A percentile compares a stretch with the other conserved stretches of the same genome.
Conservation (phyloP, 2,113 vertebrate species). For the Microtus oregoni region DNA sequence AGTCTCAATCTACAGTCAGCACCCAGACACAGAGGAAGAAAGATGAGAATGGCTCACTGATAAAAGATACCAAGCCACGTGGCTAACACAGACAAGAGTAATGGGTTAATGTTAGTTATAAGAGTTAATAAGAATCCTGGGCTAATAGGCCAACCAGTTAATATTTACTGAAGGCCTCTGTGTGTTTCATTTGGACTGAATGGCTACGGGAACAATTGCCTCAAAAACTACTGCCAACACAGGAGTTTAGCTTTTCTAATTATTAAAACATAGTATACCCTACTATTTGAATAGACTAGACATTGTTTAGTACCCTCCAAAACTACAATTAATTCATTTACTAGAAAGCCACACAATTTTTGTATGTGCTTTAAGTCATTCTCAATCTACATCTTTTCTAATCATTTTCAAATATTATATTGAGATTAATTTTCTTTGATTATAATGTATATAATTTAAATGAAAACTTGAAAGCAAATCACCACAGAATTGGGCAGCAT, state of each 20-base stretch:
- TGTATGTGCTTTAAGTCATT: conserved; percentile 41
- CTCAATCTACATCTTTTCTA: not conserved
- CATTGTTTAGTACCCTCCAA: not conserved
- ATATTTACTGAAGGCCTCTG: too few relatives aligned
- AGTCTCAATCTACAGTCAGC: too few relatives aligned
- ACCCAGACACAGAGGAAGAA: too few relatives aligned
- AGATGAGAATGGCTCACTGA: too few relatives aligned
- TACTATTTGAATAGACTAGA: not conserved
- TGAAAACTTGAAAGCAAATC: conserved; percentile 74
- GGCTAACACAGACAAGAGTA: too few relatives aligned
- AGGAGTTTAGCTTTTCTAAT: not conserved
- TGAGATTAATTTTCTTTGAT: conserved; percentile 73
- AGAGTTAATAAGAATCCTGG: too few relatives aligned
- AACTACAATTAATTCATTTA: conserved; percentile 45
- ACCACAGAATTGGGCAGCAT: conserved; percentile 50
- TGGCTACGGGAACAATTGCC: rapidly evolving
- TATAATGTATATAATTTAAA: conserved; percentile 70
- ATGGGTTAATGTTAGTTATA: too few relatives aligned
- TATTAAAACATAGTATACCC: not conserved
- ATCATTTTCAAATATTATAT: conserved; percentile 49
- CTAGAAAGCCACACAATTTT: conserved; percentile 24
- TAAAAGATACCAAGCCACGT: too few relatives aligned
- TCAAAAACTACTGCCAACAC: too few relatives aligned
- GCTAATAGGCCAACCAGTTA: too few relatives aligned
- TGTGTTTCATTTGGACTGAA: too few relatives aligned